Evolutionary conservation across 2,888 invertebrate species (phyloP).

Genomic region (Mythimna ferrago): DNA sequence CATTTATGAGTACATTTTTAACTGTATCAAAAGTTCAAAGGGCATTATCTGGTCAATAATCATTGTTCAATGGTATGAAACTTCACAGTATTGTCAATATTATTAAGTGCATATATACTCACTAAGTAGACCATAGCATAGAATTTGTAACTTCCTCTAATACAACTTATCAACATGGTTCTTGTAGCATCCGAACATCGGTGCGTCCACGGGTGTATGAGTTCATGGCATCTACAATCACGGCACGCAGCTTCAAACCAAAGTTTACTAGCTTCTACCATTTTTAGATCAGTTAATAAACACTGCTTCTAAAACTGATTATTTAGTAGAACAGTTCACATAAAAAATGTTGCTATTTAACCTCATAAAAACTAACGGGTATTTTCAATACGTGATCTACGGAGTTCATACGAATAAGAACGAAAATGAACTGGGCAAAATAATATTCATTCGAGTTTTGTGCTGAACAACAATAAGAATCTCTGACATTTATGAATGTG

Average conservation of each 20-base stretch:
- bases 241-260: constrained; percentile 86
- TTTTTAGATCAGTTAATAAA: constrained; percentile 61
- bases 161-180: constrained; percentile 84
- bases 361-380: constrained; percentile 25
- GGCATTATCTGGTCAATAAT: background rate
- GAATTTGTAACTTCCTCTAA: constrained; percentile 88
- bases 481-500: background rate
- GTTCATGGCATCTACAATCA: constrained; percentile 78
- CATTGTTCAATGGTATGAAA: background rate
- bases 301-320: constrained; percentile 5
- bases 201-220: constrained; percentile 88
- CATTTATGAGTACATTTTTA: background rate
- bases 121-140: constrained; percentile 89
- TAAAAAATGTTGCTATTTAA: constrained; percentile 23
- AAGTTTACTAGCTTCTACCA: constrained; percentile 89
- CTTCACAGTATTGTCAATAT: background rate
- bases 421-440: constrained; percentile 5
- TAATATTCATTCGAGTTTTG: constrained; percentile 13
- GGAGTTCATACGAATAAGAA: constrained; percentile 14
- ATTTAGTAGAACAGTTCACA: constrained; percentile 21
- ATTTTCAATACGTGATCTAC: constrained; percentile 1
- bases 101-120: constrained; percentile 68
- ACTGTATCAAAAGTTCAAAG: constrained; percentile 31
- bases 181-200: constrained; percentile 83
- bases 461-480: background rate